Evolutionary conservation across 2,797 vertebrate species (phyloP), one percentile per base, ranked within the genome.

Genomic region (Brachymystax lenok): DNA sequence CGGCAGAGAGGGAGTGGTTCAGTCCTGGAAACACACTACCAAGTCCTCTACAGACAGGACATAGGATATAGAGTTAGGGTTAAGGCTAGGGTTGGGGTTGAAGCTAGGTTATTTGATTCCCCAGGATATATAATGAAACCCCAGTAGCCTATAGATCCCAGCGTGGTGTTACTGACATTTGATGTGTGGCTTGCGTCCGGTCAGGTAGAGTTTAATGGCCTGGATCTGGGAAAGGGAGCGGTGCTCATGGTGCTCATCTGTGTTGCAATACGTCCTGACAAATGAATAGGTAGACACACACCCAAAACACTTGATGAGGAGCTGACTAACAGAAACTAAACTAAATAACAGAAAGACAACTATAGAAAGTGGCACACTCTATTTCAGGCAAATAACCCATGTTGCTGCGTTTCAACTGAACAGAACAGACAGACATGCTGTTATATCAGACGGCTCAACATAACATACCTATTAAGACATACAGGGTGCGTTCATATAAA

Each of bases 241-340:
- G 84, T 99, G 97, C n/a, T 98, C 96, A 0, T 97, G 97, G 85
- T 97, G 94, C 46, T 97, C 91, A 82, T 98, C 97, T 1, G 95
- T 99, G 92, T 99, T 98, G 93, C 98, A 99, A 88, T 99, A 99
- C 7, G 96, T 97, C 98, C 98, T 99, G 85, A 19, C 50, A 77
- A 82, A 75, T 74, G 17, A 66, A 86, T 27, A 59, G 16, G 50
- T 24, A 67, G 56, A 79, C 35, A 46, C 67, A 76, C 67, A 21
- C 12, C 10, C 3, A 50, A 10, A 63, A 59, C 56, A 7, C 40
- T 61, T 61, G 54, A 6, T 56, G 19, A 61, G n/a, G 7, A n/a
- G 56, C 56, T 21, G n/a, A 21, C n/a, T n/a, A 21, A 61, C n/a
- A n/a, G 6, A 61, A 61, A 3, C 7, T 56, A 5, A 56, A 56